These are phyloP conservation scores for Microtus richardsoni DNA, from an alignment of 2,113 vertebrate genomes.

Conservation along the genomic window DNA sequence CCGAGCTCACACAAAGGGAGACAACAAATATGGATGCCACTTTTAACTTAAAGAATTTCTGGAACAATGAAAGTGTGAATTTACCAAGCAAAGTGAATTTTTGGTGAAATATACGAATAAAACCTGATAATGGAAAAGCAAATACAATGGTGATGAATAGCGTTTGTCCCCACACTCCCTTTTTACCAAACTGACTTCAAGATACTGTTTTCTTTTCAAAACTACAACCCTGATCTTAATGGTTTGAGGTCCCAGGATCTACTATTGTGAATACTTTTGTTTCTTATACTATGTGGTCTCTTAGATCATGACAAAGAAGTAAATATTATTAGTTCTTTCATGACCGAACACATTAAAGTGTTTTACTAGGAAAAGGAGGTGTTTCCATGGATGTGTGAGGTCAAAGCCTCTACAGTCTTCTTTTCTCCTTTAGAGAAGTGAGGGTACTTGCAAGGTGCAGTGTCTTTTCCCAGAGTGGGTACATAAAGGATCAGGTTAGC, in stretches of 20 bases:
- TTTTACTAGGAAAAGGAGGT: too few species aligned
- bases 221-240: background rate
- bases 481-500: background rate
- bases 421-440: background rate
- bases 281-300: background rate
- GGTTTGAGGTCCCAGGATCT: too few species aligned
- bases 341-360: background rate
- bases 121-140: background rate
- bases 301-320: background rate
- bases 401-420: background rate
- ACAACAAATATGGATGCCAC: background rate
- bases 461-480: background rate
- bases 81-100: background rate
- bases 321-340: background rate
- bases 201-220: background rate
- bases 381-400: background rate
- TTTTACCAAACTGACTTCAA: background rate
- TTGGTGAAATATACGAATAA: background rate
- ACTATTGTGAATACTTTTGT: background rate
- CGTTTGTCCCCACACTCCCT: background rate
- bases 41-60: slow-evolving; percentile 8
- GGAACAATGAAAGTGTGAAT: background rate
- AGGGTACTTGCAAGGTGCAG: background rate
- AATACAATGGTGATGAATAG: background rate
- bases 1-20: background rate